A percentile compares a stretch with the other conserved stretches of the same genome.
These are phyloP conservation scores for Arremon aurantiirostris DNA, from an alignment of 2,797 vertebrate species.

Conservation along the genomic window DNA sequence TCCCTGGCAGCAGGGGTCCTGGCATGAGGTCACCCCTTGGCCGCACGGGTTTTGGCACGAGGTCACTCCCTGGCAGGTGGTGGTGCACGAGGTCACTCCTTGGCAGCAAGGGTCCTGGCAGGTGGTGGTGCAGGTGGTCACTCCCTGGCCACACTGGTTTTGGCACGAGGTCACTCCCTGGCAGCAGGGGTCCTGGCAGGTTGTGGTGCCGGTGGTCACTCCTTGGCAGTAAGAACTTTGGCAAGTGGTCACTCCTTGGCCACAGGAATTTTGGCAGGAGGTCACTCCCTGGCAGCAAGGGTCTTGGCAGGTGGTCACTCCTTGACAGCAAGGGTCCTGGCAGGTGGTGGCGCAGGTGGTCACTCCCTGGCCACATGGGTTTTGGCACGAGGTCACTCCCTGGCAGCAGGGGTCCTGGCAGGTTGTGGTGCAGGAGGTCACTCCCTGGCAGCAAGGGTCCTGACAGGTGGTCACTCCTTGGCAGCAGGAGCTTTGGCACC, in stretches of 20 bases:
- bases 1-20: background rate
- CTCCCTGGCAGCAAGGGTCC: no score
- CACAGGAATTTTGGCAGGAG: background rate
- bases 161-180: background rate
- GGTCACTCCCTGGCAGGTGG: fast-evolving
- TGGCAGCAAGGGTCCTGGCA: background rate
- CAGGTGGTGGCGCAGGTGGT: no score
- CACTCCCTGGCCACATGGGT: fast-evolving
- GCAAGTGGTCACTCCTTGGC: background rate
- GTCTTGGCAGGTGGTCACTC: background rate
- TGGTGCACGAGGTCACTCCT: background rate
- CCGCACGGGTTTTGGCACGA: no score
- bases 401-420: no score
- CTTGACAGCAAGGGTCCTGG: background rate
- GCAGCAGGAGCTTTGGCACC: background rate
- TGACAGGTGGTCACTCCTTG: background rate
- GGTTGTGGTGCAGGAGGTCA: no score
- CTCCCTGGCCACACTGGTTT: background rate
- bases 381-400: no score
- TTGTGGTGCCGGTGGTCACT: background rate
- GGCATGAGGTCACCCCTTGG: background rate
- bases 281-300: background rate
- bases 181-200: fast-evolving
- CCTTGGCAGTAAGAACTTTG: background rate
- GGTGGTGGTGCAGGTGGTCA: background rate